A percentile compares a stretch with the other conserved stretches of the same genome.
These are phyloP conservation scores for Cebuella pygmaea DNA, from an alignment of 2,797 vertebrate species.

Conservation along the genomic window DNA sequence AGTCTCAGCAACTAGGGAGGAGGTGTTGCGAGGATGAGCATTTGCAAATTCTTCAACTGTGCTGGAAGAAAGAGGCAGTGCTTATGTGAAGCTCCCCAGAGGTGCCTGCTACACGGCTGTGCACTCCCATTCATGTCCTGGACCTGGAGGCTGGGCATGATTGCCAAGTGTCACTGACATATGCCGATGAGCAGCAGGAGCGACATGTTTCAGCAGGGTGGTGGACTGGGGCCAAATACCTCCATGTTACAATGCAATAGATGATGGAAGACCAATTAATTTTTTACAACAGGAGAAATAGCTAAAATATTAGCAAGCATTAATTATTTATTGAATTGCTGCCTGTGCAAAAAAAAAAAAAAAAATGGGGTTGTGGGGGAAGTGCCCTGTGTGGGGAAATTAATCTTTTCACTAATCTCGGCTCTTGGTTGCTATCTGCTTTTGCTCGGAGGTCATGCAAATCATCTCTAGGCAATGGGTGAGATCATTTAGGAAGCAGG, in stretches of 20 bases:
- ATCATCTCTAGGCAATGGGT: conserved; percentile 54
- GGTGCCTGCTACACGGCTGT: conserved; percentile 65
- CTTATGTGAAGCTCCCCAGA: conserved; percentile 65
- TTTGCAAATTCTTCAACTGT: background rate
- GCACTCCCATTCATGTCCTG: conserved; percentile 74
- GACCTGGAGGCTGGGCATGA: conserved; percentile 79
- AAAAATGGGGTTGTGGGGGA: background rate
- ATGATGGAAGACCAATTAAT: conserved; percentile 88
- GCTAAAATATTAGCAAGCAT: conserved; percentile 85
- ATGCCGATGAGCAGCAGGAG: conserved; percentile 67
- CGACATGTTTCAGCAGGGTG: conserved; percentile 82
- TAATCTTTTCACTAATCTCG: conserved; percentile 72
- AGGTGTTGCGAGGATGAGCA: background rate
- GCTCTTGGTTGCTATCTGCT: conserved; percentile 63
- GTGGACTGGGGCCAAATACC: conserved; percentile 76
- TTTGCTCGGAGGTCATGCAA: conserved; percentile 74
- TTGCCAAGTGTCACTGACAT: background rate
- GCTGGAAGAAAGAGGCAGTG: conserved; percentile 68
- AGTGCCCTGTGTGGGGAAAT: conserved; percentile 64
- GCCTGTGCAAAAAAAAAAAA: conserved; percentile 73
- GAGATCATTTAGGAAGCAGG: conserved; percentile 53
- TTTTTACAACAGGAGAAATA: conserved; percentile 85
- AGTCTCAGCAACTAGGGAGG: background rate
- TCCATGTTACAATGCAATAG: conserved; percentile 80
- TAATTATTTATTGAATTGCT: conserved; percentile 88